phyloP scores from a whole-genome alignment of 2,113 vertebrate genomes.

The Tautogolabrus adspersus region DNA sequence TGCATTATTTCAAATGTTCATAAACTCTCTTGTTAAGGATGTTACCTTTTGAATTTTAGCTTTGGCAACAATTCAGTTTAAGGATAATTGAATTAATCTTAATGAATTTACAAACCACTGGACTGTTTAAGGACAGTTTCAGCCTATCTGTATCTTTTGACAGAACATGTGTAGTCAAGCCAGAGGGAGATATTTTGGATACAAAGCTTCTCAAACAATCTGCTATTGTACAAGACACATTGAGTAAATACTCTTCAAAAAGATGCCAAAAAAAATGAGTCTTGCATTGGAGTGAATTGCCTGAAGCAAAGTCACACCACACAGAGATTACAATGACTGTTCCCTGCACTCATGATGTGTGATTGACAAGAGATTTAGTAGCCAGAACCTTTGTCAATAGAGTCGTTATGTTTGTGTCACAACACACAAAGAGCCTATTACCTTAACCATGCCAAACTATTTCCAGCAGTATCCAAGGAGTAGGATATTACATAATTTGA shows the following conservation, averaged over 20 bases:
- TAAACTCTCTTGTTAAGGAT: no score
- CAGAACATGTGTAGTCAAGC: not conserved
- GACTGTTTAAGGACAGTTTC: no score
- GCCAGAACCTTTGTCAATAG: conserved; percentile 34
- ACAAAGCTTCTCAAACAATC: not conserved
- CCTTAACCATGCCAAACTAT: not conserved
- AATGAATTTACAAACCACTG: no score
- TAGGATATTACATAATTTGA: conserved; percentile 24
- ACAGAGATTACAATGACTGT: not conserved
- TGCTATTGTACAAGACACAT: not conserved
- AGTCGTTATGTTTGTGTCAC: conserved; percentile 6
- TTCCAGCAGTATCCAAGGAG: conserved; percentile 6
- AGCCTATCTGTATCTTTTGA: no score
- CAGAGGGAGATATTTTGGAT: not conserved
- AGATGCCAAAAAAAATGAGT: not conserved
- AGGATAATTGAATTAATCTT: no score
- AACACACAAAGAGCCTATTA: not conserved
- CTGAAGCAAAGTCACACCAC: not conserved
- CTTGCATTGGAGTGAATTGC: not conserved
- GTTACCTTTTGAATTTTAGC: no score
- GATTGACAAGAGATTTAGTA: conserved; percentile 54
- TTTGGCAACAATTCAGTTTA: no score
- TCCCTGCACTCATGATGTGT: conserved; percentile 23
- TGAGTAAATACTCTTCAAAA: not conserved
- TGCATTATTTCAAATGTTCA: no score